A percentile compares a stretch with the other conserved stretches of the same genome.
Conservation (phyloP, 2,797 vertebrate species). For the Avahi laniger region DNA sequence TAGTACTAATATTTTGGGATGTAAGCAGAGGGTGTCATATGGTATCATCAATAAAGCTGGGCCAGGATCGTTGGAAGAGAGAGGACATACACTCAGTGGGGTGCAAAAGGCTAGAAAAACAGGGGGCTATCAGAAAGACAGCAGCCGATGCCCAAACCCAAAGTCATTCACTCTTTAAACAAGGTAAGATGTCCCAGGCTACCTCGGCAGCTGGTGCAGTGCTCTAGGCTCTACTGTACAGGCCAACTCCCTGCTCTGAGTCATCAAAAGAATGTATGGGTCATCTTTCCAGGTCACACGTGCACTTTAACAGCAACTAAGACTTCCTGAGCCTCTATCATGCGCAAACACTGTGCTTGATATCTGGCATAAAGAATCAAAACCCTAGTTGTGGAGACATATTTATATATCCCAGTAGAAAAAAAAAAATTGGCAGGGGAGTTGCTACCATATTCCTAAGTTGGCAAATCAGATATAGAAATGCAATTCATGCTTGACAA, state of each 20-base stretch:
- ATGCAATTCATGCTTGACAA: neutral
- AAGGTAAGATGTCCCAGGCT: neutral
- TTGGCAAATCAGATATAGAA: neutral
- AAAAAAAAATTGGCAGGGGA: neutral
- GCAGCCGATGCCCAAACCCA: neutral
- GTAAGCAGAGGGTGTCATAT: neutral
- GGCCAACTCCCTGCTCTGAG: neutral
- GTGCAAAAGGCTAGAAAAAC: neutral
- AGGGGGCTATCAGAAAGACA: neutral
- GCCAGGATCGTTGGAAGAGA: neutral
- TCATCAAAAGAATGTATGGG: neutral
- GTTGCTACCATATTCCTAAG: neutral
- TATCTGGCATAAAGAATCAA: neutral
- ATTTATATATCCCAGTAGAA: neutral
- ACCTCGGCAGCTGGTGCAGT: fast-evolving
- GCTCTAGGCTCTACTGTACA: fast-evolving
- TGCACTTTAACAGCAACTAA: neutral
- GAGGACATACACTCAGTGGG: neutral
- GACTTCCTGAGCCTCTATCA: neutral
- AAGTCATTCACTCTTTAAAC: neutral
- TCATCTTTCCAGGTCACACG: neutral
- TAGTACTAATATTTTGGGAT: neutral
- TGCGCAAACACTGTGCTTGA: neutral
- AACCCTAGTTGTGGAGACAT: neutral
- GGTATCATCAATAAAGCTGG: neutral